Conservation (phyloP, 92 coral and sea anemone species). For the Porites divaricata region DNA sequence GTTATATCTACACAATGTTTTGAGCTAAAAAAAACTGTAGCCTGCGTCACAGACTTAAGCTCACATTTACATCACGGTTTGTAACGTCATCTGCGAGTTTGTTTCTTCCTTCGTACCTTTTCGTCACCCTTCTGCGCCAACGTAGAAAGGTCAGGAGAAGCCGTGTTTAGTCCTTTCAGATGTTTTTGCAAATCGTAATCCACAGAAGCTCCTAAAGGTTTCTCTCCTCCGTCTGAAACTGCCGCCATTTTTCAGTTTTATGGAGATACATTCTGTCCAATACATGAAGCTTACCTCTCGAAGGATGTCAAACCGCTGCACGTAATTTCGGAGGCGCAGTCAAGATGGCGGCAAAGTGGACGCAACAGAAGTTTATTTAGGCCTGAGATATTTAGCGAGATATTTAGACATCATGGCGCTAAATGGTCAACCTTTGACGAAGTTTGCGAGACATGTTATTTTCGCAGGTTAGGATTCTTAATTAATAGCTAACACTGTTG, state of each 20-base stretch:
- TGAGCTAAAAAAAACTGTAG: too few species aligned
- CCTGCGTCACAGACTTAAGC: too few species aligned
- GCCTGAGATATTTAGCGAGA: neutral
- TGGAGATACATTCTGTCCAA: neutral
- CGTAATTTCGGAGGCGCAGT: neutral
- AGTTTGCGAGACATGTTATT: constrained; percentile 60
- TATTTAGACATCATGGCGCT: constrained; percentile 3
- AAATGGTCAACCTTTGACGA: constrained; percentile 19
- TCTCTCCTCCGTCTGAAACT: constrained; percentile 33
- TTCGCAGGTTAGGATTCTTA: constrained; percentile 60
- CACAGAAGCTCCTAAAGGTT: neutral
- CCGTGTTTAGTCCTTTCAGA: constrained; percentile 66
- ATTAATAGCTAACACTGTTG: too few species aligned
- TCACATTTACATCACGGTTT: neutral
- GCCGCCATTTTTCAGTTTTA: constrained; percentile 21
- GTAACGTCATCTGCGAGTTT: neutral
- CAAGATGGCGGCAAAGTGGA: constrained; percentile 28
- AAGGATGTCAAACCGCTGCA: neutral
- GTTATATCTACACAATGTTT: too few species aligned
- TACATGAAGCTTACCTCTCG: neutral
- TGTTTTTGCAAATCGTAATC: constrained; percentile 40
- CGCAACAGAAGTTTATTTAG: too few species aligned
- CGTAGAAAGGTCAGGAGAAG: constrained; percentile 79
- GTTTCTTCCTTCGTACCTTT: constrained; percentile 52
- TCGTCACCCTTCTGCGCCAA: constrained; percentile 96